Base-by-base conservation (phyloP, 2,113 vertebrate genomes). In the Clinocottus analis region DNA sequence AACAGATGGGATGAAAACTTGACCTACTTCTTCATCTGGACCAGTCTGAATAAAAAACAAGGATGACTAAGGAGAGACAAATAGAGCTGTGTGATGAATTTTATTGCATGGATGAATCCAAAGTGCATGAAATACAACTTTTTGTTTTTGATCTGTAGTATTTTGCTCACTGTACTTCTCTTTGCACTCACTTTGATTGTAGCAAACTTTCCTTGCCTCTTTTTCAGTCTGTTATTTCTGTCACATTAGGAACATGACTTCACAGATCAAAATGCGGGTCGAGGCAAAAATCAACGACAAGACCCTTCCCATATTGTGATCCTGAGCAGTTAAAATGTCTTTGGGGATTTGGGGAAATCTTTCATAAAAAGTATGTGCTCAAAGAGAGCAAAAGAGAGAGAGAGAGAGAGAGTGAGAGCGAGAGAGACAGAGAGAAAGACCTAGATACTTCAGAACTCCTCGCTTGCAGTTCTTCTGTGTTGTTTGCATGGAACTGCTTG, bases 1-100 rank as follows among this genome's bases (percentile, higher is more conserved):
- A 91, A 91, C 88, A 94, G 93, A 94, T 92, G 93, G 87, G 71
- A 82, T 3, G 43, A 85, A 69, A 84, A 85, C 85, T 80, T 91
- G 91, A 89, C 91, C 92, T 90, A 92, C 74, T 90, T 93, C 84
- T 87, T 93, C 78, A 80, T 83, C 85, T 86, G 90, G 83, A 85
- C 80, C 64, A 84, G 39, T 79, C 61, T 59, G 77, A 81, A 80
- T 47, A 66, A 53, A 75, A 85, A 62, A 74, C 37, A 68, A 69
- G 21, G 31, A 63, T 53, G 58, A 33, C 13, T 56, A 45, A 70
- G n/a, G 45, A 58, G 51, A 75, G 11, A 33, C 29, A 66, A 63
- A 66, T 10, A 49, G 55, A 65, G 64, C 1, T 6, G 35, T 61
- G 39, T 65, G 25, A 41, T 64, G 37, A 27, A 6, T 65, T 72